A percentile compares a stretch with the other conserved stretches of the same genome.
Evolutionary conservation across 2,888 invertebrate species (phyloP).

Genomic region (Drosophila imparisetae): DNA sequence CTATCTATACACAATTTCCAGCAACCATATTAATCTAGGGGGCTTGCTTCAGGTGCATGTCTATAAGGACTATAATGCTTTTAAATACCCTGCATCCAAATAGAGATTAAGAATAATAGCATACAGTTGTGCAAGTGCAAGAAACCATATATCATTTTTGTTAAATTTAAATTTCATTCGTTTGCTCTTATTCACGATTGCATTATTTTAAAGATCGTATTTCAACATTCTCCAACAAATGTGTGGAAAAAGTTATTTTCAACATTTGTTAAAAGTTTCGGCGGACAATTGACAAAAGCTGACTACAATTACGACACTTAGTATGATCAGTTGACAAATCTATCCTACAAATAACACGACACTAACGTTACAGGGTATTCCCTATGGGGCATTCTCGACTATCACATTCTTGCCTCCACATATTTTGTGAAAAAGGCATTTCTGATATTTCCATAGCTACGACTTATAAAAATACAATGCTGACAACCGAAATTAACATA

Average conservation of each 20-base stretch:
- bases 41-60: conserved; percentile 52
- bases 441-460: conserved; percentile 54
- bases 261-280: not conserved
- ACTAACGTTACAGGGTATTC: conserved; percentile 1
- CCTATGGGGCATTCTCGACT: not conserved
- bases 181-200: not conserved
- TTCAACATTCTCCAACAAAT: not conserved
- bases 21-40: conserved; percentile 17
- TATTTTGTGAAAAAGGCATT: conserved; percentile 45
- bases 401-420: not conserved
- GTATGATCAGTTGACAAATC: not conserved
- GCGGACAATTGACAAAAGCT: not conserved
- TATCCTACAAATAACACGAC: not conserved
- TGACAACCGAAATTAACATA: conserved; percentile 64
- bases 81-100: conserved; percentile 19
- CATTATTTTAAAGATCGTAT: not conserved
- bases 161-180: not conserved
- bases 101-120: not conserved
- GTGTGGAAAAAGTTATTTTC: not conserved
- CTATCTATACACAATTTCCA: conserved; percentile 31
- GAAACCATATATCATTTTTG: not conserved
- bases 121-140: not conserved
- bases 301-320: not conserved
- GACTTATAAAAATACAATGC: conserved; percentile 49
- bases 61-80: not conserved